Evolutionary conservation across 2,888 invertebrate genomes (phyloP), one percentile per base, ranked within the genome.

Genomic region (Tachina fera): DNA sequence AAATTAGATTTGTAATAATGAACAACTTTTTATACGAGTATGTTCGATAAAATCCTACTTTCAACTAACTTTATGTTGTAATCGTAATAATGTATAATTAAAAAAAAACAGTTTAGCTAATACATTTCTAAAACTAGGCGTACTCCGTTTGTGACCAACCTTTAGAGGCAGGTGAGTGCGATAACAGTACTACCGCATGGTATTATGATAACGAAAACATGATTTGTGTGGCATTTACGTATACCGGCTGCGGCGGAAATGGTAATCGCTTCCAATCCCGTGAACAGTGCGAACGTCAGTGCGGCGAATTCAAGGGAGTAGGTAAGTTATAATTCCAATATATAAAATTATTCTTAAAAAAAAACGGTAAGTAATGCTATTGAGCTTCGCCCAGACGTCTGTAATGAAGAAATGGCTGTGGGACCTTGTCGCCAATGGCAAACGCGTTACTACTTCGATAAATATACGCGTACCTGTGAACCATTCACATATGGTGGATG

Each of bases 401-500:
- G 98, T 91, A 94, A 94, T 88, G 93, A 95, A 87, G 94, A 93
- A 1, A 92, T 94, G 72, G 96, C 96, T 88, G 92, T 94, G 45
- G 98, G 98, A 22, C 95, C 95, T 5, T 98, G 98, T 90, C 93
- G 94, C 39, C 95, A 94, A 0, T 93, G 91, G 91, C 90, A 94
- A 84, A 94, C 95, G 88, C 93, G 93, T 10, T 96, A 94, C 93
- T 97, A 95, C 93, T 98, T 95, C 92, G 95, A 97, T 89, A 90
- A 92, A 14, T 89, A 89, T 1, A 92, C 93, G 0, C 94, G 95
- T 14, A 92, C 93, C 51, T 98, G 98, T 91, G 93, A 94, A 74
- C 93, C 94, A 87, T 98, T 97, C 92, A 92, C 93, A 1, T 98
- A 96, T 90, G 96, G 97, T 51, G 98, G 98, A 81, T 98, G 98